These are phyloP conservation scores for Cheirogaleus medius DNA, from an alignment of 2,113 vertebrate genomes.

Conservation along the genomic window DNA sequence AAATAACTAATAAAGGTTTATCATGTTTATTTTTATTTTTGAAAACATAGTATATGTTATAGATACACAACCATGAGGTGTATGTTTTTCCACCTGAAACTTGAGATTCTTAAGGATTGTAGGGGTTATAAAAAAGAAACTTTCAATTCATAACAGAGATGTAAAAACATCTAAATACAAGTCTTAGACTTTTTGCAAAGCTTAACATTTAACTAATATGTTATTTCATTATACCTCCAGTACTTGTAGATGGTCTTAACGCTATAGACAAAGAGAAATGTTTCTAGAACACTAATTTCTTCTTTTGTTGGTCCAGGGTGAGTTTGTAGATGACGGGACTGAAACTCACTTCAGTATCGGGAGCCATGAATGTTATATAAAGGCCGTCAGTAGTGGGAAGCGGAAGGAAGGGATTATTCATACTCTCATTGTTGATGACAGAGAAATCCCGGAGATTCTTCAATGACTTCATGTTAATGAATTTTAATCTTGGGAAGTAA, in stretches of 20 bases:
- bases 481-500: slow-evolving; percentile 59
- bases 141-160: not conserved
- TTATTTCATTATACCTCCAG: not conserved
- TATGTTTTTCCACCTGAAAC: not conserved
- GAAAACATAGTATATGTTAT: not conserved
- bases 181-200: not conserved
- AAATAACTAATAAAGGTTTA: not conserved
- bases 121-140: not conserved
- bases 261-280: not conserved
- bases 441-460: slow-evolving; percentile 90
- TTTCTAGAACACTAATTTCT: slow-evolving; percentile 8
- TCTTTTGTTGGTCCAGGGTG: slow-evolving; percentile 87
- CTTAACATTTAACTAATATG: not conserved
- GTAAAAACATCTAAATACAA: not conserved
- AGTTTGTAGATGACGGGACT: slow-evolving; percentile 98
- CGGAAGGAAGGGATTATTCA: slow-evolving; percentile 96
- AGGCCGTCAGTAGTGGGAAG: slow-evolving; percentile 98
- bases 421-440: slow-evolving; percentile 93
- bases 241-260: not conserved
- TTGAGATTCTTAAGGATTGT: not conserved
- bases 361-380: slow-evolving; percentile 94
- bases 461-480: slow-evolving; percentile 83
- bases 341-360: slow-evolving; percentile 96
- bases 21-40: not conserved
- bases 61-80: not conserved